Conservation (phyloP, 1,140 invertebrate genomes). For the Drosophila erecta region DNA sequence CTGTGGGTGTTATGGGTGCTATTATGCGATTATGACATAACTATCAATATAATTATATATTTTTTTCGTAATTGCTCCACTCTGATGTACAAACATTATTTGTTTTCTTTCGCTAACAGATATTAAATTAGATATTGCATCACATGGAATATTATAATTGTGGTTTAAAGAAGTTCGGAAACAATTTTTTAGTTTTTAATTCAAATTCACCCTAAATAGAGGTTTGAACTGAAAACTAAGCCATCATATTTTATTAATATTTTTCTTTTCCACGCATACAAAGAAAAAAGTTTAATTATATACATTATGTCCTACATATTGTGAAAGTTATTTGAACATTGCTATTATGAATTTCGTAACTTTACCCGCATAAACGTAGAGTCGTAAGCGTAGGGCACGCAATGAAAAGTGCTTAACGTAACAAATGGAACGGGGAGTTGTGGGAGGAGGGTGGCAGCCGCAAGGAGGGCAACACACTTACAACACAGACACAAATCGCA, state of each 20-base stretch:
- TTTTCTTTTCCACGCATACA: too few species aligned
- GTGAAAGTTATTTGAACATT: background rate
- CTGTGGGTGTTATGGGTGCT: slow-evolving; percentile 3
- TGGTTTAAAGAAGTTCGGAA: too few species aligned
- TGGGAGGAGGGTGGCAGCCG: background rate
- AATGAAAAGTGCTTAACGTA: slow-evolving; percentile 51
- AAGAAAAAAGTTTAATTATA: too few species aligned
- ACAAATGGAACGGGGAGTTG: slow-evolving; percentile 24
- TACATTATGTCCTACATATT: background rate
- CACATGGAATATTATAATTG: too few species aligned
- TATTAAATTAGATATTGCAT: too few species aligned
- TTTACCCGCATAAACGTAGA: slow-evolving; percentile 22
- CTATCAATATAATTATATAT: background rate
- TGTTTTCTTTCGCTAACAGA: too few species aligned
- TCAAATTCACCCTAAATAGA: too few species aligned
- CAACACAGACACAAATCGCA: slow-evolving; percentile 13
- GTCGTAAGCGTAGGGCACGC: slow-evolving; percentile 35
- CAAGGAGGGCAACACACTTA: slow-evolving; percentile 1
- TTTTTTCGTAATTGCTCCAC: background rate
- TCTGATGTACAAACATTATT: too few species aligned
- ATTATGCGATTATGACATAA: slow-evolving; percentile 4
- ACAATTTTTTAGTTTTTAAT: too few species aligned
- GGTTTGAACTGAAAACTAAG: too few species aligned
- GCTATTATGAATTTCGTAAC: background rate
- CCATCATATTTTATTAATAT: too few species aligned